Evolutionary conservation across 2,113 vertebrate genomes (phyloP).

Genomic region (Syngnathus typhle): DNA sequence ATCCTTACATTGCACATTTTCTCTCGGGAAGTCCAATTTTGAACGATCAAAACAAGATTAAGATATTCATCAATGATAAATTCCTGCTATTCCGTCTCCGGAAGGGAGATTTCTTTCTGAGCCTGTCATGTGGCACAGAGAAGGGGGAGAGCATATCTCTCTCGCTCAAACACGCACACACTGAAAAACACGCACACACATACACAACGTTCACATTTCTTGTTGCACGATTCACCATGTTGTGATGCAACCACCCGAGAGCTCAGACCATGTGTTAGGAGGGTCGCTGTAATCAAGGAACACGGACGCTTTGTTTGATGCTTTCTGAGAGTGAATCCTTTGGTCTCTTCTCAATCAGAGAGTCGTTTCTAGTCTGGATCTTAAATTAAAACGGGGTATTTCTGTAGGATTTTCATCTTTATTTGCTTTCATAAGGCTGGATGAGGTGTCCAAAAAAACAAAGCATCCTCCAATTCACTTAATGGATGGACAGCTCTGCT

Average conservation of each 20-base stretch:
- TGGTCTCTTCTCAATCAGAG: background rate
- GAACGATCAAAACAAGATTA: background rate
- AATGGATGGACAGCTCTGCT: constrained; percentile 73
- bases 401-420: background rate
- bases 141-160: background rate
- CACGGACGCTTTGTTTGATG: background rate
- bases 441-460: constrained; percentile 37
- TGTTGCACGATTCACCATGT: constrained; percentile 4
- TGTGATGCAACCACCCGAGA: background rate
- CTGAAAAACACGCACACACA: background rate
- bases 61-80: constrained; percentile 1
- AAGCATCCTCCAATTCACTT: constrained; percentile 31
- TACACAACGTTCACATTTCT: background rate
- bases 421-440: background rate
- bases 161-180: background rate
- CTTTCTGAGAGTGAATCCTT: background rate
- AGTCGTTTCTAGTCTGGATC: background rate
- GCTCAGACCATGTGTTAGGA: background rate
- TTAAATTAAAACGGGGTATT: background rate
- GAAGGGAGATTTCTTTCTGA: background rate
- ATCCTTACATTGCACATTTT: background rate
- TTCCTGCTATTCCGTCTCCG: background rate
- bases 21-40: background rate
- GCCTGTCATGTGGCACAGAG: background rate
- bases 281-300: background rate